Base-by-base conservation (phyloP, 2,888 invertebrate genomes). In the Lysandra coridon region DNA sequence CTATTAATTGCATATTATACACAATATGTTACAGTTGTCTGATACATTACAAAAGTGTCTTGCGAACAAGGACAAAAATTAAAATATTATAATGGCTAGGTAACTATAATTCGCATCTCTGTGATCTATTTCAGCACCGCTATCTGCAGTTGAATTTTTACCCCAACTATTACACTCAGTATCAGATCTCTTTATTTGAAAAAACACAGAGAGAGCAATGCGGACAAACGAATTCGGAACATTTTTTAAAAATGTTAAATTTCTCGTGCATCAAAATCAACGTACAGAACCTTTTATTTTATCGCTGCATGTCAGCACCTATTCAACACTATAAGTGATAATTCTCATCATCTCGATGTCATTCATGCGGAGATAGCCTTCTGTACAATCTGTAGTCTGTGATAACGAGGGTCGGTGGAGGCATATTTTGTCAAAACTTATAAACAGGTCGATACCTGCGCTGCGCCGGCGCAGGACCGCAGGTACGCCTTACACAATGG, bases 401-500 rank as follows among this genome's bases (percentile, higher is more conserved):
- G 91, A 88, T 90, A 90, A 91, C 90, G 90, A 90, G 88, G 87
- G 88, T 89, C 86, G 83, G 86, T 82, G 85, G 86, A 84, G 86
- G 88, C 89, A 86, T 89, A 23, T 23, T 23, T 91, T 92, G 93
- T 91, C 91, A 92, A 90, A 89, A 90, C 85, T 88, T 88, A 91
- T 90, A 91, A 91, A 92, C 91, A 92, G 82, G 82, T 87, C 87
- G 12, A 5, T 84, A 83, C 85, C 84, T 85, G 86, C 85, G 49
- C 49, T 49, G 49, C 10, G 49, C 2, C 49, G 85, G 64, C 75
- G 83, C 37, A 37, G 37, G 37, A 37, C 84, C 81, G 82, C 92
- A 93, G 93, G 94, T 93, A 93, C 82, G 85, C 84, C 90, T 88
- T 89, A 85, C 85, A 92, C 93, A 93, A 94, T 93, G 90, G 92